A percentile compares a stretch with the other conserved stretches of the same genome.
phyloP scores from a whole-genome alignment of 2,888 invertebrate genomes.

The Callinectes sapidus region DNA sequence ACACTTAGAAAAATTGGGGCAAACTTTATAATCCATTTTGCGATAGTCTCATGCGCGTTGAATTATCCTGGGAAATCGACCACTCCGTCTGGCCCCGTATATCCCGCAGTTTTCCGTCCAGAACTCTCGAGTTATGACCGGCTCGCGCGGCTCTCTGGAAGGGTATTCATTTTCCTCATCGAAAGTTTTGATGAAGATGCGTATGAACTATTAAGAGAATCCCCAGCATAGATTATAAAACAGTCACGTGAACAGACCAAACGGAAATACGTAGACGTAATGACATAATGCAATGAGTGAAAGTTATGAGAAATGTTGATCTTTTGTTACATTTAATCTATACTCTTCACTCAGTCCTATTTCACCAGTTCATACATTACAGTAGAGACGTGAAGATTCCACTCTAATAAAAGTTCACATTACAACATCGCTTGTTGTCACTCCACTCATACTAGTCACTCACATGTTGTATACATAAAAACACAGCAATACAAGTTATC shows the following conservation, averaged over 20 bases:
- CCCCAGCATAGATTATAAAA: constrained; percentile 25
- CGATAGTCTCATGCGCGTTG: not conserved
- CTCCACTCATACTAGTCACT: no score
- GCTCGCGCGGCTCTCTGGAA: not conserved
- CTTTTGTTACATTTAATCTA: not conserved
- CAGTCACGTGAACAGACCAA: not conserved
- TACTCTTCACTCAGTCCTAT: no score
- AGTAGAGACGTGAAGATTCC: no score
- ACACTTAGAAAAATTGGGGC: not conserved
- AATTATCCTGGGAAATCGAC: not conserved
- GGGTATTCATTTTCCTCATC: not conserved
- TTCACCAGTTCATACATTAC: no score
- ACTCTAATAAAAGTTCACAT: no score
- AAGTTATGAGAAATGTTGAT: not conserved
- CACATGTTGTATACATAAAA: no score
- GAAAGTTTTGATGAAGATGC: not conserved
- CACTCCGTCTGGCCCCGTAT: not conserved
- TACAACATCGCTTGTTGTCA: no score
- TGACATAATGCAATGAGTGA: not conserved
- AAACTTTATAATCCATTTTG: not conserved
- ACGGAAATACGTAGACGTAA: not conserved
- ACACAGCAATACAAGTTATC: no score
- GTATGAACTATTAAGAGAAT: not conserved
- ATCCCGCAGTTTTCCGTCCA: constrained; percentile 8
- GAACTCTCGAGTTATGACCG: constrained; percentile 20